These are phyloP conservation scores for Alethe diademata DNA, from an alignment of 2,113 vertebrate genomes.

Conservation along the genomic window DNA sequence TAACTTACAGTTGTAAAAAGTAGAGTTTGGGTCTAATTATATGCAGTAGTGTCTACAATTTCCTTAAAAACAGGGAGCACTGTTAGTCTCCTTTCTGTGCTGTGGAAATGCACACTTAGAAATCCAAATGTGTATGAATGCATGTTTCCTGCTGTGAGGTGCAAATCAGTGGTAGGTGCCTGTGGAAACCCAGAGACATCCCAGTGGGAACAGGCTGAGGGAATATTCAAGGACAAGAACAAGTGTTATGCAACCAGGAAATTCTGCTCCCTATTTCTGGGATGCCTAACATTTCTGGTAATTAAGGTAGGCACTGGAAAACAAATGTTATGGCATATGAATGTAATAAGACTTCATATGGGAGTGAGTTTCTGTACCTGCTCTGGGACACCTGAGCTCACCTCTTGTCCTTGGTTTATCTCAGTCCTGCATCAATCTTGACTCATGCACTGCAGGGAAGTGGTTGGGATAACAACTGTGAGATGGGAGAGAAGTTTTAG, in stretches of 20 bases:
- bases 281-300: neutral
- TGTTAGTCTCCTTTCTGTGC: neutral
- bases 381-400: neutral
- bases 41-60: neutral
- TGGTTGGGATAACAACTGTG: neutral
- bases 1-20: neutral
- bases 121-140: neutral
- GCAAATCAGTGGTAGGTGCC: neutral
- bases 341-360: neutral
- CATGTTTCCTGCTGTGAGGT: neutral
- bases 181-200: accelerated
- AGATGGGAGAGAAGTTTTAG: neutral
- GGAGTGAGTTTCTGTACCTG: neutral
- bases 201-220: neutral
- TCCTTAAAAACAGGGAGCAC: neutral
- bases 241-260: neutral
- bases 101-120: neutral
- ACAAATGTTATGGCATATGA: neutral
- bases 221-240: neutral
- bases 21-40: neutral
- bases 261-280: neutral
- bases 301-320: neutral
- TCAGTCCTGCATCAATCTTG: neutral
- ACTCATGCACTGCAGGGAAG: neutral
- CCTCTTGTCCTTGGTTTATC: neutral